Percentiles rank a stretch among this genome's conserved stretches.
These are phyloP conservation scores for Apamea sordens DNA, from an alignment of 2,888 invertebrate species.

Conservation along the genomic window DNA sequence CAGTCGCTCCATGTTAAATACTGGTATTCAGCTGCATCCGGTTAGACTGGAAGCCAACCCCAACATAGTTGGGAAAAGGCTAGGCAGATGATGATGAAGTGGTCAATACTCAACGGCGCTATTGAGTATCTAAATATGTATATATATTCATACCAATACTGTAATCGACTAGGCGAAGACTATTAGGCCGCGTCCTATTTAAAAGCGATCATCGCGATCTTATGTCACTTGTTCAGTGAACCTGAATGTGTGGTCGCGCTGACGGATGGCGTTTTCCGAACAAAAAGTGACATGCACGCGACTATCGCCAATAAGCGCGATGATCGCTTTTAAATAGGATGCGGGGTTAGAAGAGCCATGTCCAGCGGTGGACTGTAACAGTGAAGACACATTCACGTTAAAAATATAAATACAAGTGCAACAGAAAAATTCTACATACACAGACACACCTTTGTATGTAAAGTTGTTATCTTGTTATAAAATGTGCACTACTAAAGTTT, in stretches of 20 bases:
- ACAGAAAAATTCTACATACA: not conserved
- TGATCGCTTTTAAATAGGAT: not conserved
- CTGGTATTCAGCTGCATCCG: too few relatives aligned
- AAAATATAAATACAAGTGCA: not conserved
- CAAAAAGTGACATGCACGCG: not conserved
- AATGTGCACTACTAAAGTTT: conserved; percentile 42
- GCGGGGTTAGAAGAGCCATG: not conserved
- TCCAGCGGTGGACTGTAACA: too few relatives aligned
- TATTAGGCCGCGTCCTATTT: not conserved
- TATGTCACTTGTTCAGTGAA: not conserved
- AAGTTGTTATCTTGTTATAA: conserved; percentile 1
- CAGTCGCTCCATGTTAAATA: too few relatives aligned
- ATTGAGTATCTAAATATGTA: too few relatives aligned
- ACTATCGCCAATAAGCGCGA: not conserved
- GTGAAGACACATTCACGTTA: not conserved
- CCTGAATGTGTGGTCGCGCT: not conserved
- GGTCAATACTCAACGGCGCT: not conserved
- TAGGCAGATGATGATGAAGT: too few relatives aligned
- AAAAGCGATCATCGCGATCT: not conserved
- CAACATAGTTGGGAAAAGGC: too few relatives aligned
- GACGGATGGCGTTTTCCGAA: not conserved
- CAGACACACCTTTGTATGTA: not conserved
- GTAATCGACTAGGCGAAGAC: not conserved
- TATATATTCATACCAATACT: too few relatives aligned
- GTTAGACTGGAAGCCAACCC: too few relatives aligned